A percentile compares a stretch with the other conserved stretches of the same genome.
phyloP scores from a whole-genome alignment of 2,888 invertebrate genomes.

The Drosophila cyrtoloma region DNA sequence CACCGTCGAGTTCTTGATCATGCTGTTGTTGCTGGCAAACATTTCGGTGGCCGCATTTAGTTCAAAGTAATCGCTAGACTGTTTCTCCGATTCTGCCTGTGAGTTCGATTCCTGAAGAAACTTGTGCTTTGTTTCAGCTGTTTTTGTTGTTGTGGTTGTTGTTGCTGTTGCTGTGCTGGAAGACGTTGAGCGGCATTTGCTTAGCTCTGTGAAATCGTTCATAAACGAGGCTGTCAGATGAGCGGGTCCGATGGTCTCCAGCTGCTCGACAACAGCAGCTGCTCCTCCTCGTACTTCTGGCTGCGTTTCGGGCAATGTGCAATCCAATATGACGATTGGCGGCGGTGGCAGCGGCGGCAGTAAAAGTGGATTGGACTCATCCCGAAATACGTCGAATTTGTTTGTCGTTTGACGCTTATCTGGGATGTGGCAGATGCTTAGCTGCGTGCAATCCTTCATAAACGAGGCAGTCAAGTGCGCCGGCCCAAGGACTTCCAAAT shows the following conservation, averaged over 20 bases:
- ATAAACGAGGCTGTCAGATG: slow-evolving; percentile 67
- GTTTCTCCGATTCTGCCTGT: background rate
- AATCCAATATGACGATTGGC: slow-evolving; percentile 2
- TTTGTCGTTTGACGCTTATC: background rate
- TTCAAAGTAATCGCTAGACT: slow-evolving; percentile 65
- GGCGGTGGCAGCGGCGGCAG: slow-evolving; percentile 1
- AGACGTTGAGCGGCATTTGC: slow-evolving; percentile 38
- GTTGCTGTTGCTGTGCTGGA: background rate
- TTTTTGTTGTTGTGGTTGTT: background rate
- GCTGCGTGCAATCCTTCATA: slow-evolving; percentile 72
- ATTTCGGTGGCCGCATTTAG: slow-evolving; percentile 82
- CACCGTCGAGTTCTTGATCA: slow-evolving; percentile 83
- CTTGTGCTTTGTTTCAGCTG: slow-evolving; percentile 22
- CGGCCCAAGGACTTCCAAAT: slow-evolving; percentile 27
- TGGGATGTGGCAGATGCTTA: slow-evolving; percentile 49
- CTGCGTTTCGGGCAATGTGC: slow-evolving; percentile 19
- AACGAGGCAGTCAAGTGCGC: slow-evolving; percentile 65
- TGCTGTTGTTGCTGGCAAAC: slow-evolving; percentile 80
- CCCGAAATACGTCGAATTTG: slow-evolving; percentile 38
- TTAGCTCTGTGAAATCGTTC: slow-evolving; percentile 66
- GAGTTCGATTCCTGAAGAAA: slow-evolving; percentile 28
- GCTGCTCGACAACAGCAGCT: background rate
- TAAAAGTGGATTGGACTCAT: slow-evolving; percentile 35
- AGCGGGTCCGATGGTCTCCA: slow-evolving; percentile 23
- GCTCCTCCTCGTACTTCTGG: slow-evolving; percentile 9